Evolutionary conservation across 2,113 vertebrate genomes (phyloP).

Genomic region (Hystrix brachyura): DNA sequence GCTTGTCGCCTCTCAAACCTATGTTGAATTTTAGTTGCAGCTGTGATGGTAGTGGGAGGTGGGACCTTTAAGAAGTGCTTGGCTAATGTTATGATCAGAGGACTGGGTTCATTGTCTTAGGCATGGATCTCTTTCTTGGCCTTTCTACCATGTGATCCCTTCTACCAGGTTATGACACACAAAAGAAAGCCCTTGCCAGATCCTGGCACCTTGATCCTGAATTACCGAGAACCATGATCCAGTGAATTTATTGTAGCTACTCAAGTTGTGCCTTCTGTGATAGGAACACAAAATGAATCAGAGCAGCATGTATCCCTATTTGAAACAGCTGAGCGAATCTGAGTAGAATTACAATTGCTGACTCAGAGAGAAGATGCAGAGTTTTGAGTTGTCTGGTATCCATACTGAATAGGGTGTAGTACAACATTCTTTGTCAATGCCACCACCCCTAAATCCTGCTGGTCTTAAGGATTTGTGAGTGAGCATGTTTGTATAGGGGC

Average conservation of each 20-base stretch:
- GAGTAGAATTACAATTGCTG: neutral
- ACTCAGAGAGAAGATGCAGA: neutral
- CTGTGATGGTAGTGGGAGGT: neutral
- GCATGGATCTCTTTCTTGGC: neutral
- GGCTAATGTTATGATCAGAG: neutral
- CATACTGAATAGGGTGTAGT: neutral
- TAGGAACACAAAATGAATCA: too few species aligned
- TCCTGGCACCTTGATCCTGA: neutral
- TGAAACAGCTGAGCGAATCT: neutral
- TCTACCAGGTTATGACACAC: neutral
- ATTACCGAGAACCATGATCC: neutral
- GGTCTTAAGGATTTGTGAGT: neutral
- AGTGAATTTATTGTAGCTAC: neutral
- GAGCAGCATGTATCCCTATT: neutral
- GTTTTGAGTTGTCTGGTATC: neutral
- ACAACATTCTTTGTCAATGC: neutral
- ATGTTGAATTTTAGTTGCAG: neutral
- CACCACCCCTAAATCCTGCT: neutral
- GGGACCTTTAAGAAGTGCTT: neutral
- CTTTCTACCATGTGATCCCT: neutral
- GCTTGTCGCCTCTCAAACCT: neutral
- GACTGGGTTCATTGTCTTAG: neutral
- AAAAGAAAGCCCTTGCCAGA: neutral
- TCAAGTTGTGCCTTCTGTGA: neutral
- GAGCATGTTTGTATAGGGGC: neutral